Percentiles rank a stretch among this genome's conserved stretches.
Conservation (phyloP, 1,140 invertebrate species). For the Vollenhovia emeryi region DNA sequence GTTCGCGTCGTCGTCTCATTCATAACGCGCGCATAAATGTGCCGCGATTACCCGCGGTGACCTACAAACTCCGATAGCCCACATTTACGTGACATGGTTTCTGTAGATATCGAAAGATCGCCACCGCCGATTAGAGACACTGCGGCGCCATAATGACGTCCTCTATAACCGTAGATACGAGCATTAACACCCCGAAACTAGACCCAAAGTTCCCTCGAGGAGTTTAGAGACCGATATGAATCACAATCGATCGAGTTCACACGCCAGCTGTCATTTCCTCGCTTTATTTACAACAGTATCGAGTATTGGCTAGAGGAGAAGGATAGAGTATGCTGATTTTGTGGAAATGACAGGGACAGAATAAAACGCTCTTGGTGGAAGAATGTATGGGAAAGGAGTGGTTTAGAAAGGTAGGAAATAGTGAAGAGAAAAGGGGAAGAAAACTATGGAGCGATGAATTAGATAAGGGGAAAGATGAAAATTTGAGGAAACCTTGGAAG, state of each 20-base stretch:
- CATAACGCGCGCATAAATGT: constrained; percentile 13
- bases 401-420: too few relatives aligned
- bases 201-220: not conserved
- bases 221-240: not conserved
- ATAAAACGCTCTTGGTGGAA: too few relatives aligned
- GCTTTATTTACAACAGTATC: too few relatives aligned
- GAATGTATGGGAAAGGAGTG: too few relatives aligned
- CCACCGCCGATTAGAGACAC: constrained; percentile 30
- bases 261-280: too few relatives aligned
- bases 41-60: constrained; percentile 17
- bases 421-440: too few relatives aligned
- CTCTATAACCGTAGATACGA: constrained; percentile 10
- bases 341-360: too few relatives aligned
- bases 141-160: constrained; percentile 22
- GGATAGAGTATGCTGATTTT: too few relatives aligned
- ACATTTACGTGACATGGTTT: constrained; percentile 30
- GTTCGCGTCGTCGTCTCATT: not conserved
- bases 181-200: not conserved
- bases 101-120: constrained; percentile 40
- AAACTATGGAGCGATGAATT: too few relatives aligned
- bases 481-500: too few relatives aligned
- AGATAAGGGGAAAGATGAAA: too few relatives aligned
- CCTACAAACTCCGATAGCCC: not conserved
- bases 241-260: not conserved
- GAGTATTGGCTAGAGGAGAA: too few relatives aligned